These are phyloP conservation scores for Hexactinellida sp. DNA, from an alignment of 37 sponge, comb jelly and placozoan species.

Conservation along the genomic window DNA sequence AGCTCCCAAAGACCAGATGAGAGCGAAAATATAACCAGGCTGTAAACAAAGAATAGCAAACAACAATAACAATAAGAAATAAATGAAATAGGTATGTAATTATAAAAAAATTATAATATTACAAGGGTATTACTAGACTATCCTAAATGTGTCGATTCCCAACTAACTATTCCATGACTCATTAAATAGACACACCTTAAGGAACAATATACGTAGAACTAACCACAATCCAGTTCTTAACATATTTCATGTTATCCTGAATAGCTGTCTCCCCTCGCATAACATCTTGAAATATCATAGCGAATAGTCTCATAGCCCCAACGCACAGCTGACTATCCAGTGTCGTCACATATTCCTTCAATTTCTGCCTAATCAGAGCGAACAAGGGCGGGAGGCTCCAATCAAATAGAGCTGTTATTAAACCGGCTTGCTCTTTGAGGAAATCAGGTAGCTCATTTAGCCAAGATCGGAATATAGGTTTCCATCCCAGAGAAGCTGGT, in stretches of 20 bases:
- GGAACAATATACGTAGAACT: too few relatives aligned
- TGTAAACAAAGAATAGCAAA: background rate
- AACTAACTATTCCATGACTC: too few relatives aligned
- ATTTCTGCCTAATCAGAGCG: slow-evolving; percentile 38
- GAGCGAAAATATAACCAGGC: slow-evolving; percentile 59
- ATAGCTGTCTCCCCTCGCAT: slow-evolving; percentile 36
- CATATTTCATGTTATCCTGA: slow-evolving; percentile 52
- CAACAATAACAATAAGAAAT: too few relatives aligned
- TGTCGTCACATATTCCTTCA: slow-evolving; percentile 31
- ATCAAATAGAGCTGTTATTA: slow-evolving; percentile 55
- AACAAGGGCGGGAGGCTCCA: slow-evolving; percentile 61
- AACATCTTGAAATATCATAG: slow-evolving; percentile 55
- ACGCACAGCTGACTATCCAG: background rate
- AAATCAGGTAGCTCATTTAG: background rate
- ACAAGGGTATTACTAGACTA: too few relatives aligned
- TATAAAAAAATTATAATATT: too few relatives aligned
- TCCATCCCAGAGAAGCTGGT: slow-evolving; percentile 83
- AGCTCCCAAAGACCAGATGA: slow-evolving; percentile 84
- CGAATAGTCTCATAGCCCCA: slow-evolving; percentile 34
- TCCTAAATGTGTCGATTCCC: too few relatives aligned
- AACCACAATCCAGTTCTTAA: slow-evolving; percentile 54
- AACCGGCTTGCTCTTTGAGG: slow-evolving; percentile 20
- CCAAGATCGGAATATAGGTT: slow-evolving; percentile 79
- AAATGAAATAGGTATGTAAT: too few relatives aligned
- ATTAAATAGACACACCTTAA: too few relatives aligned